These are phyloP conservation scores for Turnix velox DNA, from an alignment of 2,113 vertebrate genomes.

Conservation along the genomic window DNA sequence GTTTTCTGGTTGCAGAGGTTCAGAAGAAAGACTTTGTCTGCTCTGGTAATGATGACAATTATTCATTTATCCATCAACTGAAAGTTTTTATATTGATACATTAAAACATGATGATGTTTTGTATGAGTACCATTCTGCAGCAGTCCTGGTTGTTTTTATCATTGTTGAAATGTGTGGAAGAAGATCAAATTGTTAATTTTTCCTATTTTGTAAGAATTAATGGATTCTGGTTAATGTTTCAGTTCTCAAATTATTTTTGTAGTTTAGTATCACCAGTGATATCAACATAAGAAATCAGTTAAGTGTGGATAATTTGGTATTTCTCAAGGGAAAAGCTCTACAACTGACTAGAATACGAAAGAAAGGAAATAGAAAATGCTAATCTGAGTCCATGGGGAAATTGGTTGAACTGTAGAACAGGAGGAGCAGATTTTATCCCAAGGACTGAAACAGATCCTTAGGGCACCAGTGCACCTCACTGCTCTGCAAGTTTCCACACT, in stretches of 20 bases:
- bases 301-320: slow-evolving; percentile 22
- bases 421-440: neutral
- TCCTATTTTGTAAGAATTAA: neutral
- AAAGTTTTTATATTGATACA: neutral
- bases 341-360: slow-evolving; percentile 14
- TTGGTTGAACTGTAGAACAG: neutral
- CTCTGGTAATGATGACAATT: slow-evolving; percentile 76
- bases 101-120: neutral
- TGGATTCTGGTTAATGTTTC: slow-evolving; percentile 24
- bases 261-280: neutral
- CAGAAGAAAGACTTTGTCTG: slow-evolving; percentile 97
- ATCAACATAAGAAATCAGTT: slow-evolving; percentile 36
- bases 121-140: neutral
- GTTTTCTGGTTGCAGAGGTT: slow-evolving; percentile 93
- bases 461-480: neutral
- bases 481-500: neutral
- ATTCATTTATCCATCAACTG: neutral
- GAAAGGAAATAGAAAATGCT: slow-evolving; percentile 29
- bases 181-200: slow-evolving; percentile 10
- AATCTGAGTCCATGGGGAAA: neutral
- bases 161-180: neutral
- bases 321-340: slow-evolving; percentile 13
- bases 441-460: neutral
- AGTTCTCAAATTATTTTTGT: slow-evolving; percentile 12
- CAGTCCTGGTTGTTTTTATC: neutral